Evolutionary conservation across 2,797 vertebrate genomes (phyloP), one percentile per base, ranked within the genome.

Genomic region (Cephalopachus bancanus): DNA sequence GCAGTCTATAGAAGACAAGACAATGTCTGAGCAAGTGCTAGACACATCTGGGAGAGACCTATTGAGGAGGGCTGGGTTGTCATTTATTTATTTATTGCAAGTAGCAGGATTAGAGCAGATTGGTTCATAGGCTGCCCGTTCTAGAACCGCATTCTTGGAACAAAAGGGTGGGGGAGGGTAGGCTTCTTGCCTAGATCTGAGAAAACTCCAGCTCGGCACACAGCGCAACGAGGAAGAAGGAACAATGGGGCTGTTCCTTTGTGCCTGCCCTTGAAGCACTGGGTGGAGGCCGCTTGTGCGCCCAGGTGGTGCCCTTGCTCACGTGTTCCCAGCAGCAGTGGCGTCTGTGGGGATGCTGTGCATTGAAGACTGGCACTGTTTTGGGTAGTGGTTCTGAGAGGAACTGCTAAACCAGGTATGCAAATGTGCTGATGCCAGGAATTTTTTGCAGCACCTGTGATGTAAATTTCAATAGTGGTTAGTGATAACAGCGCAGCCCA

Each of bases 121-220:
- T 14, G 9, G 49, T 94, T 89, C 93, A 81, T 53, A 57, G 94
- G 79, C 60, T 33, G 67, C 55, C 59, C 67, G 67, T 90, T 90
- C 72, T 64, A 84, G 96, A 88, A 5, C 67, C 4, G 19, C 19
- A 16, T 0, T 83, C 51, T 92, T 93, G 80, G 93, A 79, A 93
- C 84, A 93, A 84, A 96, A 91, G 86, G 12, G n/a, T 85, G 79
- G 71, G 95, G 72, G 92, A 83, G 95, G 85, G 69, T 15, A 55
- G 96, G 91, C 51, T 90, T 24, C 76, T 93, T 80, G 93, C 92
- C 65, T 91, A 24, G 86, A 64, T 75, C 1, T 0, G 96, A 91
- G 86, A 89, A 93, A 90, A 76, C 72, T 62, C 69, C 60, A 74
- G 80, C 55, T 85, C 60, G 3, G 37, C 69, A 9, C 15, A 59